Base-by-base conservation (phyloP, 1,140 invertebrate genomes). In the Cephus cinctus region DNA sequence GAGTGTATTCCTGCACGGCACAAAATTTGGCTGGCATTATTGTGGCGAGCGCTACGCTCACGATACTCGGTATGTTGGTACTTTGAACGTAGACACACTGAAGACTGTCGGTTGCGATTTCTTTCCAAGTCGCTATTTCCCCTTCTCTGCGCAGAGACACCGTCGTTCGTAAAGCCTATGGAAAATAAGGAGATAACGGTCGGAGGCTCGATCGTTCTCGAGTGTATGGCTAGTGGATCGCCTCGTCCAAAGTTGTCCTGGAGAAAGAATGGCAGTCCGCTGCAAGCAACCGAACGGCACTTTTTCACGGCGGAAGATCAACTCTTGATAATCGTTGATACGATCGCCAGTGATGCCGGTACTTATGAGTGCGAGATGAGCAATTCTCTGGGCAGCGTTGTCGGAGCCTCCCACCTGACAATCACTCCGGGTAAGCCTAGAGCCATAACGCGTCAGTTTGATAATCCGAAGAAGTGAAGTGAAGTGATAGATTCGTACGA, bases 1-100 rank as follows among this genome's bases (percentile, higher is more conserved):
- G 96, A 2, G 78, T 93, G 2, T 98, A 98, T 65, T 96, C 89
- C 21, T 98, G 96, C 74, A 94, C 87, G 4, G 96, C 96, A 0
- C 83, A 86, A 57, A 98, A 97, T 77, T 77, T 84, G 12, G 95
- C 93, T 12, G 94, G 94, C 1, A 82, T 83, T 32, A 87, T 93
- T 15, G 83, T 88, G 40, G 86, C 90, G 2, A 96, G 96, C 80
- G 92, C 92, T 0, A 89, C 88, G n/a, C 75, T 98, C 2, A 87
- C 86, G 52, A 92, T 97, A 21, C 79, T 87, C 55, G 86, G 88
- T 89, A 71, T 72, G n/a, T n/a, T n/a, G n/a, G 74, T 67, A 18
- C 12, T n/a, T 8, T 44, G 15, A 15, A 30, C 19, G n/a, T n/a
- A n/a, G n/a, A n/a, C n/a, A n/a, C n/a, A n/a, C n/a, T n/a, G n/a